Conservation (phyloP, 2,113 vertebrate genomes). For the Nyctereutes procyonoides region DNA sequence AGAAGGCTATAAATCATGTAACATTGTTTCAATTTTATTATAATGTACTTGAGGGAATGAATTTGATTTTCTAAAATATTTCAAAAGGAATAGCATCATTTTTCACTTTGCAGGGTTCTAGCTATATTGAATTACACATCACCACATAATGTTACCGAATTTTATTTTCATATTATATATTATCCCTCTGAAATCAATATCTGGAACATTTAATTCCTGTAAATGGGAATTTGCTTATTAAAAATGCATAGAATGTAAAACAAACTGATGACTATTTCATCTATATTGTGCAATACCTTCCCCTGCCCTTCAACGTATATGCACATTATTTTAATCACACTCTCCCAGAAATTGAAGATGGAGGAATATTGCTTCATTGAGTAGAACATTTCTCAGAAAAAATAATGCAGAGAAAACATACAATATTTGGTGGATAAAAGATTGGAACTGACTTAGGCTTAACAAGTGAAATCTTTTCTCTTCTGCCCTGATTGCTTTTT, state of each 20-base stretch:
- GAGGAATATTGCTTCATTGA: slow-evolving; percentile 67
- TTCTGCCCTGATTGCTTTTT: neutral
- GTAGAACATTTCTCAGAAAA: slow-evolving; percentile 63
- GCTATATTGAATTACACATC: slow-evolving; percentile 66
- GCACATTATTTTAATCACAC: slow-evolving; percentile 57
- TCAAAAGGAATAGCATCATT: slow-evolving; percentile 42
- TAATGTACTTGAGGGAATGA: slow-evolving; percentile 54
- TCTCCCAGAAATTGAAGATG: slow-evolving; percentile 53
- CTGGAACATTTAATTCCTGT: slow-evolving; percentile 71
- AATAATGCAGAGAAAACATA: slow-evolving; percentile 26
- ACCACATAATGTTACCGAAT: slow-evolving; percentile 67
- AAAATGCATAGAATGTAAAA: slow-evolving; percentile 73
- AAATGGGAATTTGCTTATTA: slow-evolving; percentile 74
- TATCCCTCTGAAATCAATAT: slow-evolving; percentile 75
- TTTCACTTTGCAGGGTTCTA: slow-evolving; percentile 65
- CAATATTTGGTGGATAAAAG: neutral
- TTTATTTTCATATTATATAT: slow-evolving; percentile 75
- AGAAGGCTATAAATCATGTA: slow-evolving; percentile 60
- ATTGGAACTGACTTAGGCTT: neutral
- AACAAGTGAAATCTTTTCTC: slow-evolving; percentile 8
- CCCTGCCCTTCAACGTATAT: slow-evolving; percentile 58
- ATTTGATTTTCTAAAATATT: slow-evolving; percentile 65
- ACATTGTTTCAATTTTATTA: slow-evolving; percentile 59
- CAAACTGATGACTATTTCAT: slow-evolving; percentile 70
- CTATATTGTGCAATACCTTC: slow-evolving; percentile 59